These are phyloP conservation scores for Pitta sordida DNA, from an alignment of 2,113 vertebrate genomes.

Conservation along the genomic window DNA sequence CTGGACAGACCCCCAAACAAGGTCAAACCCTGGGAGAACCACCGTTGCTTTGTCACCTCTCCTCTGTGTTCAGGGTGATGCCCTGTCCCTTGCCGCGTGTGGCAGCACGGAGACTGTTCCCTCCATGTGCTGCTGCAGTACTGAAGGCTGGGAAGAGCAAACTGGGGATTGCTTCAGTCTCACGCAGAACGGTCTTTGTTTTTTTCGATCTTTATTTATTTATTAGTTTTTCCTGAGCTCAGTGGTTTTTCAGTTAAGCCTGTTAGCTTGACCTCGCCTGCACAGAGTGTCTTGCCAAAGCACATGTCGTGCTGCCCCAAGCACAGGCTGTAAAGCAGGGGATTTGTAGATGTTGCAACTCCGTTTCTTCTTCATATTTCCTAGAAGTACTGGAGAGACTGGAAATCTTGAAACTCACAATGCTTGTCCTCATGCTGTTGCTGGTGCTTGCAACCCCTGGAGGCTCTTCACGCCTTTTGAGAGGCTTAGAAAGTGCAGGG, in stretches of 20 bases:
- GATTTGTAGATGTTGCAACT: conserved; percentile 59
- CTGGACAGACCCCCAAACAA: background rate
- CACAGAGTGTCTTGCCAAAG: conserved; percentile 50
- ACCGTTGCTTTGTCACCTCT: background rate
- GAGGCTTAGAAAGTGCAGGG: background rate
- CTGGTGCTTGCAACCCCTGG: background rate
- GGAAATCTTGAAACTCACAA: background rate
- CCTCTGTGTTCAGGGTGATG: background rate
- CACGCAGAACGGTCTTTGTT: background rate
- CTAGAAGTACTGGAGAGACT: background rate
- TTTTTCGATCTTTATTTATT: background rate
- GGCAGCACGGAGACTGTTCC: rapidly evolving
- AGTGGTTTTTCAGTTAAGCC: conserved; percentile 42
- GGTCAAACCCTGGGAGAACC: background rate
- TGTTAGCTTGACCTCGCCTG: conserved; percentile 4
- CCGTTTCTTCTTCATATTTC: background rate
- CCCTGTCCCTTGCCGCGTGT: background rate
- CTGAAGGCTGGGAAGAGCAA: background rate
- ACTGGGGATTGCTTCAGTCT: background rate
- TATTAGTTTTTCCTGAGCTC: conserved; percentile 17
- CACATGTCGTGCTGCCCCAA: conserved; percentile 53
- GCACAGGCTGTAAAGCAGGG: conserved; percentile 8
- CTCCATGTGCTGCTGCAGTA: background rate
- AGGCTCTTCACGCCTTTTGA: background rate
- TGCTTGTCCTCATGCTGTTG: background rate